These are phyloP conservation scores for Lasiurus cinereus DNA, from an alignment of 2,113 vertebrate genomes.

Conservation along the genomic window DNA sequence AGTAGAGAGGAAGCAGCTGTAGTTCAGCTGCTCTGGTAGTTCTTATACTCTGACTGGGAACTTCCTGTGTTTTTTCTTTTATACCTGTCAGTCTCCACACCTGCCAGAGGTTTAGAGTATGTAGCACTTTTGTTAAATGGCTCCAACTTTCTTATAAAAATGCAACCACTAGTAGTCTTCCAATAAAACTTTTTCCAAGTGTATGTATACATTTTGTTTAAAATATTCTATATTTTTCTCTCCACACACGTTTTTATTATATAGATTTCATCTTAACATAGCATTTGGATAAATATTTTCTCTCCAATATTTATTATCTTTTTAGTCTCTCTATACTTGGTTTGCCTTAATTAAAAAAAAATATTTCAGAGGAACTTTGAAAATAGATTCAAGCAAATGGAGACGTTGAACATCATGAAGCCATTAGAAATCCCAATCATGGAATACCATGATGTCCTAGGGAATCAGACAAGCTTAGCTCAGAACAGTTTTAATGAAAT, in stretches of 20 bases:
- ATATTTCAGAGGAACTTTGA: slow-evolving; percentile 27
- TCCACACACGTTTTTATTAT: background rate
- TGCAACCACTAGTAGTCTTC: background rate
- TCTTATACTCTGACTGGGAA: background rate
- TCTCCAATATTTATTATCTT: background rate
- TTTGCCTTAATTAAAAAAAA: background rate
- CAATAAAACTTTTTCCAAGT: background rate
- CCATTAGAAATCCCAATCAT: background rate
- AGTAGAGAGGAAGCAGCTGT: background rate
- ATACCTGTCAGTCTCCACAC: background rate
- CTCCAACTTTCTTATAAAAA: background rate
- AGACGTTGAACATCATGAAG: background rate
- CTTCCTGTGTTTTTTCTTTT: background rate
- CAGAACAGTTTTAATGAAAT: background rate
- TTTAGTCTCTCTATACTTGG: background rate
- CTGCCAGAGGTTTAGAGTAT: background rate
- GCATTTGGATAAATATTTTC: background rate
- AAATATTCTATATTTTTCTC: background rate
- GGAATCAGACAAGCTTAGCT: background rate
- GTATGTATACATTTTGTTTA: background rate
- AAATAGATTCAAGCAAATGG: background rate
- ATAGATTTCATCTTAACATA: background rate
- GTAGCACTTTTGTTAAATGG: background rate
- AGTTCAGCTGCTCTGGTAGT: background rate
- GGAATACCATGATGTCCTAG: background rate